phyloP scores from a whole-genome alignment of 2,797 vertebrate species.

The Premnoplex brunnescens region DNA sequence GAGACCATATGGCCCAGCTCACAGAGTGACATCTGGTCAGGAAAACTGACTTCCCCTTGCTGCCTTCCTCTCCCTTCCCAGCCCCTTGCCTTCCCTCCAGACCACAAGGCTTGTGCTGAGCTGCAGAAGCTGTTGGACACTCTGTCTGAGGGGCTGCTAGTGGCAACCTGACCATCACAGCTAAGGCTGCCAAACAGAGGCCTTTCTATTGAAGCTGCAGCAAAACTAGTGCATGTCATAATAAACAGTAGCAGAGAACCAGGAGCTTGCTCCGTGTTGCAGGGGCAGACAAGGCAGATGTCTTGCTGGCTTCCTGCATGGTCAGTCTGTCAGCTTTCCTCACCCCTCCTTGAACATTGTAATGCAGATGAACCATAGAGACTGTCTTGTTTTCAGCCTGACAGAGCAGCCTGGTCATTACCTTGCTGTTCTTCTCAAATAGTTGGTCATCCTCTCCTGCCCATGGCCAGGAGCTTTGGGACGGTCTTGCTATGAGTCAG shows the following conservation, averaged over 20 bases:
- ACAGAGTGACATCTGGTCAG: not conserved
- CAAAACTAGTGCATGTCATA: not conserved
- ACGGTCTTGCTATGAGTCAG: rapidly evolving
- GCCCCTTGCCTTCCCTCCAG: not conserved
- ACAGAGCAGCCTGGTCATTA: not conserved
- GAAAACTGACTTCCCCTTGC: slow-evolving; percentile 19
- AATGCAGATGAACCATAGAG: not conserved
- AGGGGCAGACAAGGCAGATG: not conserved
- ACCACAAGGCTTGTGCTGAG: not conserved
- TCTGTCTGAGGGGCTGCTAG: not conserved
- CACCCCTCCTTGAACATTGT: not conserved
- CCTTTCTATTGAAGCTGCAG: not conserved
- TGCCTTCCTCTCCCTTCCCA: not conserved
- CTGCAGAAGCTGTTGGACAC: not conserved
- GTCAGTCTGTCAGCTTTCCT: not conserved
- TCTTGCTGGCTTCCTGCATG: not conserved
- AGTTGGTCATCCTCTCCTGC: not conserved
- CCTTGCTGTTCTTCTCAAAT: not conserved
- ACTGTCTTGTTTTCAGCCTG: not conserved
- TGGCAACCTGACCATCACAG: not conserved
- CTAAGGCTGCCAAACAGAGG: not conserved
- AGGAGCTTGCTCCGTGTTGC: not conserved
- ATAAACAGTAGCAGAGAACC: not conserved
- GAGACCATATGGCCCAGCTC: slow-evolving; percentile 21
- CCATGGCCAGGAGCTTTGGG: not conserved